Evolutionary conservation across 2,113 vertebrate genomes (phyloP), one percentile per base, ranked within the genome.

Genomic region (Blennius ocellaris): DNA sequence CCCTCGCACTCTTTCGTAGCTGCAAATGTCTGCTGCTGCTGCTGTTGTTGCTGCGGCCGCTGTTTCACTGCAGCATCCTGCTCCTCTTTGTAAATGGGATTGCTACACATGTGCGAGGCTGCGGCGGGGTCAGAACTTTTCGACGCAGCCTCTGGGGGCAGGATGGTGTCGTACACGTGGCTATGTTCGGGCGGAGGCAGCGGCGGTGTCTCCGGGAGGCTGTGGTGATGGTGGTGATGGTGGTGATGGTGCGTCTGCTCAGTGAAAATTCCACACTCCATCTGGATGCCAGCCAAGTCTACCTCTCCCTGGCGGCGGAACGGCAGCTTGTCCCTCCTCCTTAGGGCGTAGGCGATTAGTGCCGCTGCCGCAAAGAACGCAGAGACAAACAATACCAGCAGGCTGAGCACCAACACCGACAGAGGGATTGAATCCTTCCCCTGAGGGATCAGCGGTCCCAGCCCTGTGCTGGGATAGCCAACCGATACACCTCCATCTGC

Each of bases 131-230:
- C n/a, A 4, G 74, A 38, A 8, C 62, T 73, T 64, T 92, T 85
- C 0, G 77, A 7, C 0, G 50, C 52, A 0, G 70, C 82, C 43
- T 95, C 93, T 0, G 94, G 94, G 62, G 95, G 94, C 4, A 94
- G 89, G 81, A 98, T 97, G 89, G 95, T 97, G 78, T 98, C 96
- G 0, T 97, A 97, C 6, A 97, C 96, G 1, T 96, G 97, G 82
- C 84, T 93, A 69, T 93, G 90, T 21, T 93, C 87, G 0, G 84
- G 55, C 2, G 64, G 50, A 14, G 78, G 84, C 7, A 88, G 93
- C 30, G 95, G 93, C 0, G 94, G 95, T 50, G 95, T 96, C 80
- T 96, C 95, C 0, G 95, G 94, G 86, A 96, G 55, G 45, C 85
- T 65, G 67, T 92, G 91, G 71, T 91, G 89, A 14, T 89, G 87